These are phyloP conservation scores for Lepidurus apus DNA, from an alignment of 1,140 invertebrate genomes.

Conservation along the genomic window DNA sequence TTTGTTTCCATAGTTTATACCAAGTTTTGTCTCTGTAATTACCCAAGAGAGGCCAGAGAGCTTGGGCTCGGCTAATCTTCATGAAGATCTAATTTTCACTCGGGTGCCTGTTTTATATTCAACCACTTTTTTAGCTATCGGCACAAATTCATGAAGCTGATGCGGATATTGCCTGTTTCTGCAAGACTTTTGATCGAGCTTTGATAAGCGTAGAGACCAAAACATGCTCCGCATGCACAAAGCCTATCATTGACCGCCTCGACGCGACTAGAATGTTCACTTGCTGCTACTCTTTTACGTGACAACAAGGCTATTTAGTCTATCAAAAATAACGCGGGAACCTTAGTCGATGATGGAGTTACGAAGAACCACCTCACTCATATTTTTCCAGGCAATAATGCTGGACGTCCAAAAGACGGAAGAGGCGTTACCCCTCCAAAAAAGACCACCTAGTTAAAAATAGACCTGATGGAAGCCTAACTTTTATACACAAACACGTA, in stretches of 20 bases:
- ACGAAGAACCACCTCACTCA: too few species aligned
- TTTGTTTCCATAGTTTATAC: too few species aligned
- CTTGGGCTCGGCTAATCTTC: background rate
- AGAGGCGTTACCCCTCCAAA: too few species aligned
- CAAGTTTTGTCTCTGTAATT: background rate
- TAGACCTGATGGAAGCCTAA: too few species aligned
- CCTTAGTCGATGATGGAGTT: too few species aligned
- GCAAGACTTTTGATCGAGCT: background rate
- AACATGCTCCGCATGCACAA: background rate
- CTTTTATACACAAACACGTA: background rate
- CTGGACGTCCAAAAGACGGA: too few species aligned
- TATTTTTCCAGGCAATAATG: too few species aligned
- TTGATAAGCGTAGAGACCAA: background rate
- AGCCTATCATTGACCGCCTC: background rate
- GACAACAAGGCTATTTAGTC: background rate
- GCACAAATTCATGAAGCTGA: background rate
- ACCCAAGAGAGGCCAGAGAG: background rate
- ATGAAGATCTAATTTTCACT: background rate
- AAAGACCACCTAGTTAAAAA: too few species aligned
- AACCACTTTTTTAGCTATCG: background rate
- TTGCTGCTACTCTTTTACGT: background rate
- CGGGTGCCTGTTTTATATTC: background rate
- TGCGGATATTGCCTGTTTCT: background rate
- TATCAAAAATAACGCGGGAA: too few species aligned
- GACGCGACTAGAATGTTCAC: background rate